phyloP scores from a whole-genome alignment of 2,888 invertebrate genomes.

The Helleia helle region DNA sequence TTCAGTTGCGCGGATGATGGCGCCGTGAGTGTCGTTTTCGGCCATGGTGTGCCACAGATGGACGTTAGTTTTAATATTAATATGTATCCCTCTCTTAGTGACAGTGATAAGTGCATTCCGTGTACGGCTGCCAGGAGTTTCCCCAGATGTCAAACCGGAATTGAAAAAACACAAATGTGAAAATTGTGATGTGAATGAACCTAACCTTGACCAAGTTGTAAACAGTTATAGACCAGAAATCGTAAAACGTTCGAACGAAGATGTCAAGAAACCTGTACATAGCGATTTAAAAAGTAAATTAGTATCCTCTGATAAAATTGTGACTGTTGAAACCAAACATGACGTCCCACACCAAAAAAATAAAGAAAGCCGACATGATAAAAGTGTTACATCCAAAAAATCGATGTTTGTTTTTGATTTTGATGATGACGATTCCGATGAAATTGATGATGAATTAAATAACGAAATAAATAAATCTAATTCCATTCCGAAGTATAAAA shows the following conservation, averaged over 20 bases:
- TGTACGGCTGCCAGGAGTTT: conserved; percentile 54
- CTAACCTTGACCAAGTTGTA: conserved; percentile 40
- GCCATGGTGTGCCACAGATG: conserved; percentile 62
- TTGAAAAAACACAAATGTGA: conserved; percentile 52
- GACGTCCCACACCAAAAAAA: background rate
- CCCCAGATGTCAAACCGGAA: conserved; percentile 33
- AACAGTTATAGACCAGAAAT: conserved; percentile 52
- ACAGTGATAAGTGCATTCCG: conserved; percentile 72
- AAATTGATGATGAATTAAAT: conserved; percentile 15
- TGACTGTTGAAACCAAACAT: background rate
- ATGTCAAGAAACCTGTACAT: conserved; percentile 36
- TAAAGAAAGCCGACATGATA: background rate
- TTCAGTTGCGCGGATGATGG: conserved; percentile 60
- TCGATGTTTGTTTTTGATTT: conserved; percentile 19
- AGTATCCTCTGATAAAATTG: background rate
- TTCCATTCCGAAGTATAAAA: conserved; percentile 3
- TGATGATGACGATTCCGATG: conserved; percentile 16
- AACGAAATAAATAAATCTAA: conserved; percentile 2
- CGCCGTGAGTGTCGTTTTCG: conserved; percentile 52
- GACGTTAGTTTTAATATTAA: conserved; percentile 65
- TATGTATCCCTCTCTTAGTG: conserved; percentile 58
- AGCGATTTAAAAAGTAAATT: conserved; percentile 12
- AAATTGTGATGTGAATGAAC: conserved; percentile 51
- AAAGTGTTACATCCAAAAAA: conserved; percentile 14
- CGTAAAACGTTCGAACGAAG: conserved; percentile 42